phyloP scores from a whole-genome alignment of 1,140 invertebrate genomes.

The Cryptotermes secundus region DNA sequence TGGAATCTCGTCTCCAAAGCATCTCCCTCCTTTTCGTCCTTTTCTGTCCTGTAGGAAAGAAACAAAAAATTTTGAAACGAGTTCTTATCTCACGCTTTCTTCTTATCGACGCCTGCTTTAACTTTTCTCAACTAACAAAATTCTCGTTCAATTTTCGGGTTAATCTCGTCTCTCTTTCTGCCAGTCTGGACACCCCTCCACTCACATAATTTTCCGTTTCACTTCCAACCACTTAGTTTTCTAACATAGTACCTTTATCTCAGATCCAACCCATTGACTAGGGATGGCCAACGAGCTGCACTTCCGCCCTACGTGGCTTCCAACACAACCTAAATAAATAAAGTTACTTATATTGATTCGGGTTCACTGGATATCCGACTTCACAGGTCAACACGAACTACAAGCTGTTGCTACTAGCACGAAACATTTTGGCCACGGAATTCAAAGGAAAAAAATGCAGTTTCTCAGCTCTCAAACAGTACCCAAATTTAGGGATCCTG shows the following conservation, averaged over 20 bases:
- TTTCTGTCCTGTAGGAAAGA: background rate
- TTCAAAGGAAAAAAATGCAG: too few relatives aligned
- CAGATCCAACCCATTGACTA: background rate
- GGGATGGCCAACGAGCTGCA: background rate
- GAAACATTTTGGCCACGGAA: too few relatives aligned
- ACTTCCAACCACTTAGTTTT: slow-evolving; percentile 16
- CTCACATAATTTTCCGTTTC: background rate
- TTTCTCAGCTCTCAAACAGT: too few relatives aligned
- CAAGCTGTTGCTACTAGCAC: too few relatives aligned
- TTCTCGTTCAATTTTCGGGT: background rate
- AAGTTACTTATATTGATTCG: too few relatives aligned
- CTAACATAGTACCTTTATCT: background rate
- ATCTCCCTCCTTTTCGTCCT: background rate
- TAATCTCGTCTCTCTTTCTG: background rate
- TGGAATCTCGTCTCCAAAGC: background rate
- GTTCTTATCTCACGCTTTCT: background rate
- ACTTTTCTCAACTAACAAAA: background rate
- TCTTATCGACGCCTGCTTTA: background rate
- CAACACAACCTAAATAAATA: too few relatives aligned
- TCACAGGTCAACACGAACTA: too few relatives aligned
- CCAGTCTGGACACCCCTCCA: background rate
- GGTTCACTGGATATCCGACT: too few relatives aligned
- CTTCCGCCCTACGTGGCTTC: too few relatives aligned
- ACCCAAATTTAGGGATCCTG: too few relatives aligned
- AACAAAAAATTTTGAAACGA: background rate